phyloP scores from a whole-genome alignment of 2,113 vertebrate genomes.

The Casuarius casuarius region DNA sequence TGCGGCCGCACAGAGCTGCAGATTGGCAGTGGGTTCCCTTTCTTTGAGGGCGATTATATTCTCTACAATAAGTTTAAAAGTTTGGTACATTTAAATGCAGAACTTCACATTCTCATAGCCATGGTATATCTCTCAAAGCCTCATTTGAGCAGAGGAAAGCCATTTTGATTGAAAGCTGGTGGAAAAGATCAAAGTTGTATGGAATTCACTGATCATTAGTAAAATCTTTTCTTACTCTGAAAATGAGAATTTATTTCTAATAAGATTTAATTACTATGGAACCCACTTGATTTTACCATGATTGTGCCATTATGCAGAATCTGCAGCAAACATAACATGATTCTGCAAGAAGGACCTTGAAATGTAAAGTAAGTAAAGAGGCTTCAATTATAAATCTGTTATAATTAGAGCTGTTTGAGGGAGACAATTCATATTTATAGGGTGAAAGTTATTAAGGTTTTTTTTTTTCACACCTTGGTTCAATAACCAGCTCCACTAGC shows the following conservation, averaged over 20 bases:
- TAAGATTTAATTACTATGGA: not conserved
- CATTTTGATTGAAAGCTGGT: not conserved
- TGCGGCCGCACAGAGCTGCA: not conserved
- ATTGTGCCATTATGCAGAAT: not conserved
- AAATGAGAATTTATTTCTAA: slow-evolving; percentile 26
- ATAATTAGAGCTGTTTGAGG: not conserved
- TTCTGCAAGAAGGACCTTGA: slow-evolving; percentile 3
- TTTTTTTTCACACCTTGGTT: not conserved
- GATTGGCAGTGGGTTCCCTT: not conserved
- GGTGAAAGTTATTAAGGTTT: not conserved
- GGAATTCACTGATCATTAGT: not conserved
- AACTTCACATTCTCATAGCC: not conserved
- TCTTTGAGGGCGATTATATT: not conserved
- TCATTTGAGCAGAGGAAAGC: not conserved
- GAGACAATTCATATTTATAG: not conserved
- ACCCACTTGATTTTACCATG: not conserved
- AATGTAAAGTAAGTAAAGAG: not conserved
- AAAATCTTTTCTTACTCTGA: not conserved
- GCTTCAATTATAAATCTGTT: not conserved
- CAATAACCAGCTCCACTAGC: not conserved
- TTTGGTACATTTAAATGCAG: not conserved
- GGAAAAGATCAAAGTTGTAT: not conserved
- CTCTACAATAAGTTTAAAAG: not conserved
- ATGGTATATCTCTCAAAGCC: not conserved
- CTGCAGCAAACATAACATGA: not conserved